phyloP scores from a whole-genome alignment of 2,888 invertebrate species.

The Agonopterix subpropinquella region DNA sequence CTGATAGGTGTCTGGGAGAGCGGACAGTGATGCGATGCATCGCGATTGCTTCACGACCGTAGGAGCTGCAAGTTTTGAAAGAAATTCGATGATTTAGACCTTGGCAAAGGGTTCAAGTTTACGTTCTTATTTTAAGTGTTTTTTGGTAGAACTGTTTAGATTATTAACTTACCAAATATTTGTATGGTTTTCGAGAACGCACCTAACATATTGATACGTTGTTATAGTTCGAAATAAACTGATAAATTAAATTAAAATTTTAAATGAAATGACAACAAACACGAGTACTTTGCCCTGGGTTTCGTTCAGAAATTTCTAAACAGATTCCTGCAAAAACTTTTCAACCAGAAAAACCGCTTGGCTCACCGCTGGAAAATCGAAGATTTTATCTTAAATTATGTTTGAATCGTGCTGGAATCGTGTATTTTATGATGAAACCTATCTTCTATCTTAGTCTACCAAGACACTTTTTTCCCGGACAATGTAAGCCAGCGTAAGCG shows the following conservation, averaged over 20 bases:
- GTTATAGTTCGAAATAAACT: conserved; percentile 14
- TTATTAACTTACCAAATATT: conserved; percentile 32
- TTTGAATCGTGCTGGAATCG: no score
- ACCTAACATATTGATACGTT: conserved; percentile 43
- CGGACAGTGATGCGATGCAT: conserved; percentile 80
- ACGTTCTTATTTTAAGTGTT: not conserved
- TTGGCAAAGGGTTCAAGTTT: no score
- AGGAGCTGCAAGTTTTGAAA: conserved; percentile 27
- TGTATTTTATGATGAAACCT: no score
- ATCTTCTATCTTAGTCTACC: no score
- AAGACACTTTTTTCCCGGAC: no score
- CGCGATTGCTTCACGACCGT: conserved; percentile 47
- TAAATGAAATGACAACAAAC: conserved; percentile 10
- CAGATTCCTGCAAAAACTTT: no score
- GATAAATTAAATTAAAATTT: conserved; percentile 13
- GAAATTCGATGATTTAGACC: not conserved
- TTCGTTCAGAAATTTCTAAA: conserved; percentile 6
- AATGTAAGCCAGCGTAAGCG: no score
- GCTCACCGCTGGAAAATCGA: no score
- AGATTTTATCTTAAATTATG: no score
- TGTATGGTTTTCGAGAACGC: conserved; percentile 38
- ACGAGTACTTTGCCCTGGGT: conserved; percentile 32
- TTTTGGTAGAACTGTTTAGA: not conserved
- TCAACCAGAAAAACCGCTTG: no score
- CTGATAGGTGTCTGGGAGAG: conserved; percentile 91